Percentiles rank a stretch among this genome's conserved stretches.
phyloP scores from a whole-genome alignment of 2,797 vertebrate species.

The Hirundo rustica region DNA sequence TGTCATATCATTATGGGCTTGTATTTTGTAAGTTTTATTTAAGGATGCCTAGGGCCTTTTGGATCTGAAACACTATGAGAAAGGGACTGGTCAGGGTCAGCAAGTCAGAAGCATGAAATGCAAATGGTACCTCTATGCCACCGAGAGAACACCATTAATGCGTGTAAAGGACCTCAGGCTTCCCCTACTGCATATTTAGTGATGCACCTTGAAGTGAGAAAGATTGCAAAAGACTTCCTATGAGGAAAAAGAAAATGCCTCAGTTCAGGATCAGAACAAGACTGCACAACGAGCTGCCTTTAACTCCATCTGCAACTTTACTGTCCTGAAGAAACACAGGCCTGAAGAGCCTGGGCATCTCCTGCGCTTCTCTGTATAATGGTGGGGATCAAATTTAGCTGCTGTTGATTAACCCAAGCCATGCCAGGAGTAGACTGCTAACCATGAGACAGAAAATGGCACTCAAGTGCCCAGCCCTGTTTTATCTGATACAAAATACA shows the following conservation, averaged over 20 bases:
- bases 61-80: not conserved
- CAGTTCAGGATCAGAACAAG: not conserved
- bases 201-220: not conserved
- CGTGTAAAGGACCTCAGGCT: not conserved
- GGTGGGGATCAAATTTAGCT: not conserved
- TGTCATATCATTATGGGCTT: not conserved
- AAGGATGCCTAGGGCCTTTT: not conserved
- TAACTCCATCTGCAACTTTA: not conserved
- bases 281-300: not conserved
- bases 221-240: not conserved
- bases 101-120: not conserved
- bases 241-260: not conserved
- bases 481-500: not conserved
- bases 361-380: not conserved
- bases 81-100: not conserved
- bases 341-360: not conserved
- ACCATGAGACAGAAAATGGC: not conserved
- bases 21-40: not conserved
- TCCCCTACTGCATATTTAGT: not conserved
- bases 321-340: fast-evolving
- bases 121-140: not conserved
- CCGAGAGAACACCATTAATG: not conserved
- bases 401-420: not conserved
- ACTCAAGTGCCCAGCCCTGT: not conserved
- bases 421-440: not conserved